A percentile compares a stretch with the other conserved stretches of the same genome.
Evolutionary conservation across 2,888 invertebrate species (phyloP).

Genomic region (Spialia ferax): DNA sequence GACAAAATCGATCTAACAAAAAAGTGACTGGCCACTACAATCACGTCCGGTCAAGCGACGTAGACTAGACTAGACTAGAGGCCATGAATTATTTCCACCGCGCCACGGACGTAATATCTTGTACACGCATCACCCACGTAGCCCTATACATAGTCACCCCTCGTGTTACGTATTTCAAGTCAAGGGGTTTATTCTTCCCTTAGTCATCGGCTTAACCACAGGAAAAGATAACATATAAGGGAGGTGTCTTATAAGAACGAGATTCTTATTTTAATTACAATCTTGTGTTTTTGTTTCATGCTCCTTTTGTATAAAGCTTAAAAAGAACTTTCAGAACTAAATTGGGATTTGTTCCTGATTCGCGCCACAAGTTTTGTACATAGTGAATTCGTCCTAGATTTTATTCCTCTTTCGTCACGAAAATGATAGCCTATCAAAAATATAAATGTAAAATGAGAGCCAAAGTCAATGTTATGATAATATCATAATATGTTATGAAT

Average conservation of each 20-base stretch:
- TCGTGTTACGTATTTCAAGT: neutral
- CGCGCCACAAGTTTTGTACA: too few species aligned
- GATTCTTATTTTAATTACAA: neutral
- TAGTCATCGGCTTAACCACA: neutral
- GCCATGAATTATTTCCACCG: constrained; percentile 21
- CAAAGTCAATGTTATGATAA: too few species aligned
- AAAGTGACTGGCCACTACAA: constrained; percentile 16
- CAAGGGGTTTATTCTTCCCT: constrained; percentile 1
- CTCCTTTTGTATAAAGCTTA: neutral
- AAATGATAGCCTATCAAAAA: too few species aligned
- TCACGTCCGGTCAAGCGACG: constrained; percentile 17
- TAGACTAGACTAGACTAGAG: constrained; percentile 18
- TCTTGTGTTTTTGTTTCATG: neutral
- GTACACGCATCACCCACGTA: constrained; percentile 10
- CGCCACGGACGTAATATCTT: constrained; percentile 9
- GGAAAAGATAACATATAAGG: neutral
- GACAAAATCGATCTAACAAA: neutral
- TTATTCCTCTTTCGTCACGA: too few species aligned
- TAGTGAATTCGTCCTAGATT: too few species aligned
- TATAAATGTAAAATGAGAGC: too few species aligned
- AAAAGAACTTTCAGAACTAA: too few species aligned
- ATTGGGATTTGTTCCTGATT: too few species aligned
- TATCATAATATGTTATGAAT: too few species aligned
- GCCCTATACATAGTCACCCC: neutral
- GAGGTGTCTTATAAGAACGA: neutral